These are phyloP conservation scores for Nudaria mundana DNA, from an alignment of 2,888 invertebrate genomes.

Conservation along the genomic window DNA sequence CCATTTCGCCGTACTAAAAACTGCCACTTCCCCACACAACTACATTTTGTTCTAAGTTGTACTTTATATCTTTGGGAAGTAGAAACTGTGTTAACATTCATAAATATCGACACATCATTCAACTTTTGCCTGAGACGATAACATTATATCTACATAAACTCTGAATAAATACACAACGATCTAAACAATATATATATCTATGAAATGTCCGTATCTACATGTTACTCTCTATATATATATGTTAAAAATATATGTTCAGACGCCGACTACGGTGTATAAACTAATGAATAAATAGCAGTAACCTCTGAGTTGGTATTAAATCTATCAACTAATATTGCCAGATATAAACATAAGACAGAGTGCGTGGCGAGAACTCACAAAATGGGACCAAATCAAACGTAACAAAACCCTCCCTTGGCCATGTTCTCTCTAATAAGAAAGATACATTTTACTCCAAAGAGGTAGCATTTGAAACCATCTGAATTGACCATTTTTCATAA, in stretches of 20 bases:
- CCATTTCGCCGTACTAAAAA: conserved; percentile 1
- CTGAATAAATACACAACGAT: conserved; percentile 43
- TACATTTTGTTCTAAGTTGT: conserved; percentile 55
- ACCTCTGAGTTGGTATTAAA: conserved; percentile 47
- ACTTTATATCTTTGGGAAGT: conserved; percentile 73
- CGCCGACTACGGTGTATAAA: conserved; percentile 46
- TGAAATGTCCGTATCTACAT: conserved; percentile 24
- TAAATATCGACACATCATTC: conserved; percentile 23
- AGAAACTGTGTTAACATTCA: conserved; percentile 45
- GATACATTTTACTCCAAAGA: too few species aligned
- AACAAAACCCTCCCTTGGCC: too few species aligned
- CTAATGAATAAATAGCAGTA: conserved; percentile 67
- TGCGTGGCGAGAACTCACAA: conserved; percentile 48
- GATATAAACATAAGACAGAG: conserved; percentile 64
- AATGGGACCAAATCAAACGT: background rate
- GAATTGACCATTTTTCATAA: too few species aligned
- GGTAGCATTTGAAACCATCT: too few species aligned
- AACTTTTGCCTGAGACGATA: conserved; percentile 42
- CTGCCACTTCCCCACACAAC: conserved; percentile 32
- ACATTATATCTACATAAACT: conserved; percentile 39
- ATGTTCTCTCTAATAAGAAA: too few species aligned
- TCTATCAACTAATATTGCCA: conserved; percentile 50
- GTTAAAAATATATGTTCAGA: conserved; percentile 50
- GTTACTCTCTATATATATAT: conserved; percentile 39
- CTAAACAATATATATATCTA: conserved; percentile 34